phyloP scores from a whole-genome alignment of 2,113 vertebrate species.

The crab-eating macaque (Macaca fascicularis) region DNA sequence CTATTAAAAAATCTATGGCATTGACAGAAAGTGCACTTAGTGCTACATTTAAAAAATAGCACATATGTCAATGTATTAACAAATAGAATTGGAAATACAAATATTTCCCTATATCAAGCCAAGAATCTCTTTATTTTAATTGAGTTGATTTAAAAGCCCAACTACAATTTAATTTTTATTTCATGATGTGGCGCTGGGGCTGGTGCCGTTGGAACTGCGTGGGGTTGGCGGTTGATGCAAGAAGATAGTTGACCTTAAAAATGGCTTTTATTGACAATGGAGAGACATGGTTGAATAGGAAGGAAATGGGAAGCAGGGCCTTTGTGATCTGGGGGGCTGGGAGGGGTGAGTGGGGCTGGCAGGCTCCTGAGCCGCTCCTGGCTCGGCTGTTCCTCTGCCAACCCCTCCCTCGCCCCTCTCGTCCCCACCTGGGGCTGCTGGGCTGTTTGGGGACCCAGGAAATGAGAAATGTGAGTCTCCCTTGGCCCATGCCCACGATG shows the following conservation, averaged over 20 bases:
- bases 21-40: conserved; percentile 94
- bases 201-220: conserved; percentile 82
- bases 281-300: conserved; percentile 84
- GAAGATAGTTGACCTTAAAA: conserved; percentile 87
- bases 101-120: conserved; percentile 93
- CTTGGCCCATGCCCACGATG: fast-evolving
- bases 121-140: conserved; percentile 94
- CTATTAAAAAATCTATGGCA: conserved; percentile 96
- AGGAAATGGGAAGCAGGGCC: conserved; percentile 79
- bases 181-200: conserved; percentile 86
- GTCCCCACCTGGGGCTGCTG: fast-evolving
- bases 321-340: conserved; percentile 68
- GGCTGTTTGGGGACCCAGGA: not conserved
- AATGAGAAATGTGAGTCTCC: not conserved
- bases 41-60: conserved; percentile 94
- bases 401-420: not conserved
- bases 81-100: conserved; percentile 94
- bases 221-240: conserved; percentile 84
- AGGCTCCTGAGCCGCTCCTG: not conserved
- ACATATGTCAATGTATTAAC: conserved; percentile 93
- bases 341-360: not conserved
- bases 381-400: fast-evolving
- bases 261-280: conserved; percentile 85
- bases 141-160: conserved; percentile 92
- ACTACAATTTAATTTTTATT: conserved; percentile 95